A percentile compares a stretch with the other conserved stretches of the same genome.
These are phyloP conservation scores for Chamaedrilus cognettii DNA, from an alignment of 2,888 invertebrate genomes.

Conservation along the genomic window DNA sequence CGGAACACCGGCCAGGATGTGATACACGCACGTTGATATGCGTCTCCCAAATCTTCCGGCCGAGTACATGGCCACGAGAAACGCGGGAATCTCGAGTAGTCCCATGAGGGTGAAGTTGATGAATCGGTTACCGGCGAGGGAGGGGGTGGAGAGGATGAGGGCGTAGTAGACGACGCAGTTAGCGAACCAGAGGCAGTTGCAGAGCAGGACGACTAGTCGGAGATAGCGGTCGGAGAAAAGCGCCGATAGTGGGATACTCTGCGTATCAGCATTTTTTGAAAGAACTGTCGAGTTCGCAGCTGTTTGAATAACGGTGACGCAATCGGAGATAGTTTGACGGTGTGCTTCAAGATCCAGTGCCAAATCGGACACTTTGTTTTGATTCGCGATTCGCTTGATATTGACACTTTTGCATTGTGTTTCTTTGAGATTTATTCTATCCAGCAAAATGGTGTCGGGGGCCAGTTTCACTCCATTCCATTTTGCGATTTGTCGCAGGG, in stretches of 20 bases:
- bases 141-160: constrained; percentile 44
- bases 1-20: constrained; percentile 23
- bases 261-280: background rate
- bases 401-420: too few relatives aligned
- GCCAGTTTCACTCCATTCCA: constrained; percentile 23
- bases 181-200: constrained; percentile 37
- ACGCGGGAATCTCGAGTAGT: constrained; percentile 43
- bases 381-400: too few relatives aligned
- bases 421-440: too few relatives aligned
- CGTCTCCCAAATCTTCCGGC: constrained; percentile 25
- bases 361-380: too few relatives aligned
- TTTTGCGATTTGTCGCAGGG: constrained; percentile 36
- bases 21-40: constrained; percentile 23
- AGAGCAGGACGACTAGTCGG: background rate
- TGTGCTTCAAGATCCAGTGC: too few relatives aligned
- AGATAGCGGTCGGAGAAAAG: background rate
- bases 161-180: constrained; percentile 47
- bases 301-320: too few relatives aligned
- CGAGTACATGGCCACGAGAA: constrained; percentile 10
- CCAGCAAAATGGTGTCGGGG: too few relatives aligned
- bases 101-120: constrained; percentile 46
- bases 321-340: too few relatives aligned
- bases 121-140: constrained; percentile 45
- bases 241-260: background rate
- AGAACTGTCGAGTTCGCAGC: background rate